Conservation (phyloP, 64 coral and sea anemone genomes). For the Dendrophyllia cribrosa region DNA sequence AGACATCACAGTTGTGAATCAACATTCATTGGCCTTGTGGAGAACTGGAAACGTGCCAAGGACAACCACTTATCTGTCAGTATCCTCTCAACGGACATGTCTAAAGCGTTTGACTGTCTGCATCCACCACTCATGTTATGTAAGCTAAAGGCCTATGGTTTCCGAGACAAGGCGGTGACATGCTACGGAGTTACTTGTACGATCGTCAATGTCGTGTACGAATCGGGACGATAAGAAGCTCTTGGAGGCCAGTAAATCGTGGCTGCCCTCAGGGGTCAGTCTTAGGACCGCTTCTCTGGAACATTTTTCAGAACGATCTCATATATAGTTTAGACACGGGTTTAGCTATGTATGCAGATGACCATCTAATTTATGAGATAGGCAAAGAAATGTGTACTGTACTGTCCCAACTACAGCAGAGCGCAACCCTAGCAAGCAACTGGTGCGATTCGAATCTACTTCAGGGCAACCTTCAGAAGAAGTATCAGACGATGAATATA, state of each 20-base stretch:
- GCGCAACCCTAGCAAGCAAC: slow-evolving; percentile 1
- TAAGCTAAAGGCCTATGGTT: slow-evolving; percentile 63
- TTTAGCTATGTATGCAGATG: slow-evolving; percentile 2
- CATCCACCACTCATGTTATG: slow-evolving; percentile 62
- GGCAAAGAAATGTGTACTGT: slow-evolving; percentile 19
- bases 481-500: slow-evolving; percentile 66
- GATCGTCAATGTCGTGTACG: too few relatives aligned
- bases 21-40: slow-evolving; percentile 28
- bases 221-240: slow-evolving; percentile 30
- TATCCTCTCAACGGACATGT: slow-evolving; percentile 69
- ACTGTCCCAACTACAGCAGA: neutral
- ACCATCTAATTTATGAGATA: slow-evolving; percentile 1
- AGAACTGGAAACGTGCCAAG: slow-evolving; percentile 48
- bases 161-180: slow-evolving; percentile 38
- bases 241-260: neutral
- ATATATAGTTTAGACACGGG: neutral
- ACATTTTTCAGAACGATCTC: slow-evolving; percentile 8
- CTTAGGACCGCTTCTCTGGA: neutral
- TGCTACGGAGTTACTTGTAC: slow-evolving; percentile 49
- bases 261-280: slow-evolving; percentile 13
- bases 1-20: slow-evolving; percentile 65
- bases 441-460: slow-evolving; percentile 7
- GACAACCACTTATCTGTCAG: slow-evolving; percentile 36
- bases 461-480: slow-evolving; percentile 41
- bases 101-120: slow-evolving; percentile 64